Evolutionary conservation across 2,113 vertebrate genomes (phyloP).

Genomic region (Pachypanchax playfairii): DNA sequence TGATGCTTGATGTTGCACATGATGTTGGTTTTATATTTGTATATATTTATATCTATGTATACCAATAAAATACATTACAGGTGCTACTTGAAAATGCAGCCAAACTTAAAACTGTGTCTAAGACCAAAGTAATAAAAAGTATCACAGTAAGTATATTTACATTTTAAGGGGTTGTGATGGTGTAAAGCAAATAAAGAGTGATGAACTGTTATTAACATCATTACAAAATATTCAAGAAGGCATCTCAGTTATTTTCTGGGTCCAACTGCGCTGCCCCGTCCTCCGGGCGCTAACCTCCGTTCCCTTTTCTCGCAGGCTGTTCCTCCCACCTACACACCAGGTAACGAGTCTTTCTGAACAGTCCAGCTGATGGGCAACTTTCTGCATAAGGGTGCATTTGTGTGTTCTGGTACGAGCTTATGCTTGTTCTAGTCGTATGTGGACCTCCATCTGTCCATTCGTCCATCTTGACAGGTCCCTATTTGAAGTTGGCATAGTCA

Average conservation of each 20-base stretch:
- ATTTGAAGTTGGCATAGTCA: slow-evolving; percentile 99
- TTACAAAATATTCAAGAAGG: slow-evolving; percentile 99
- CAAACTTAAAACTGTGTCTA: slow-evolving; percentile 89
- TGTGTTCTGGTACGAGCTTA: slow-evolving; percentile 42
- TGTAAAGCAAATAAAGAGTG: slow-evolving; percentile 38
- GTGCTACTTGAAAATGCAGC: slow-evolving; percentile 92
- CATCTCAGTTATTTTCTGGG: slow-evolving; percentile 81
- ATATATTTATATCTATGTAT: slow-evolving; percentile 68
- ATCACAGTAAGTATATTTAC: slow-evolving; percentile 86
- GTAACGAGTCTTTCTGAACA: slow-evolving; percentile 32
- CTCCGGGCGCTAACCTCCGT: slow-evolving; percentile 48
- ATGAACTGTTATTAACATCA: slow-evolving; percentile 90
- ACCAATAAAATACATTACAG: slow-evolving; percentile 89
- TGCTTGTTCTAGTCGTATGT: slow-evolving; percentile 38
- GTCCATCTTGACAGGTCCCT: slow-evolving; percentile 45
- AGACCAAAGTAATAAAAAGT: slow-evolving; percentile 80
- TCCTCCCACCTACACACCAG: slow-evolving; percentile 46
- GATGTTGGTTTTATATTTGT: slow-evolving; percentile 65
- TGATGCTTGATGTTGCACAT: slow-evolving; percentile 55
- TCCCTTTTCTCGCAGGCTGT: slow-evolving; percentile 71
- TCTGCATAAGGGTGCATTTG: slow-evolving; percentile 40
- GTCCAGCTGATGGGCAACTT: slow-evolving; percentile 55
- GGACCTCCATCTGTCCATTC: slow-evolving; percentile 30
- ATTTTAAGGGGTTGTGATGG: slow-evolving; percentile 71
- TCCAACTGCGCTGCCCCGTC: slow-evolving; percentile 57